These are phyloP conservation scores for Pogonocherus hispidulus DNA, from an alignment of 2,888 invertebrate species.

Conservation along the genomic window DNA sequence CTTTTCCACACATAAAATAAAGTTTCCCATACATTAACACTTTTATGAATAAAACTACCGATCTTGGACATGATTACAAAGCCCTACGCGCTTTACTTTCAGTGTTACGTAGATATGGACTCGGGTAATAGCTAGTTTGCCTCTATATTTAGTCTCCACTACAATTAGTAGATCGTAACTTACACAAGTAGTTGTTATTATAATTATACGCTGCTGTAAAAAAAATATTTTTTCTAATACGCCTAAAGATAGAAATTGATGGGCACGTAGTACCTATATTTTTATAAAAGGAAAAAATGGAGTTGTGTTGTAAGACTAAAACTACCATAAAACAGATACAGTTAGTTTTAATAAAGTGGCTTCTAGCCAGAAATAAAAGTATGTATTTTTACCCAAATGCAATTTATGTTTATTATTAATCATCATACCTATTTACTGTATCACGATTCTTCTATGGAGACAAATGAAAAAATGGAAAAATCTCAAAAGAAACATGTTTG, in stretches of 20 bases:
- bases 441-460: too few relatives aligned
- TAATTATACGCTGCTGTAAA: neutral
- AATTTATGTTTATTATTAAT: too few relatives aligned
- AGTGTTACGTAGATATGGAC: neutral
- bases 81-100: neutral
- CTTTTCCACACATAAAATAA: neutral
- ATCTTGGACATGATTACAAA: neutral
- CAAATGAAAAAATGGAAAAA: too few relatives aligned
- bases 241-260: neutral
- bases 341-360: too few relatives aligned
- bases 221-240: neutral
- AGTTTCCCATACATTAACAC: neutral
- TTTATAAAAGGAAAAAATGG: neutral
- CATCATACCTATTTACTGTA: too few relatives aligned
- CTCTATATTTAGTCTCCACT: constrained; percentile 6
- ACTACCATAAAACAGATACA: too few relatives aligned
- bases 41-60: neutral
- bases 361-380: too few relatives aligned
- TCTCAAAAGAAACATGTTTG: too few relatives aligned
- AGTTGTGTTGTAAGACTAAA: neutral
- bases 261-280: neutral
- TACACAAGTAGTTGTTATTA: neutral
- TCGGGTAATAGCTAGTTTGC: neutral
- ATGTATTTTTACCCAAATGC: too few relatives aligned
- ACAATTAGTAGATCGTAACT: constrained; percentile 5